These are phyloP conservation scores for Saccostrea cuccullata DNA, from an alignment of 1,140 invertebrate species.

Conservation along the genomic window DNA sequence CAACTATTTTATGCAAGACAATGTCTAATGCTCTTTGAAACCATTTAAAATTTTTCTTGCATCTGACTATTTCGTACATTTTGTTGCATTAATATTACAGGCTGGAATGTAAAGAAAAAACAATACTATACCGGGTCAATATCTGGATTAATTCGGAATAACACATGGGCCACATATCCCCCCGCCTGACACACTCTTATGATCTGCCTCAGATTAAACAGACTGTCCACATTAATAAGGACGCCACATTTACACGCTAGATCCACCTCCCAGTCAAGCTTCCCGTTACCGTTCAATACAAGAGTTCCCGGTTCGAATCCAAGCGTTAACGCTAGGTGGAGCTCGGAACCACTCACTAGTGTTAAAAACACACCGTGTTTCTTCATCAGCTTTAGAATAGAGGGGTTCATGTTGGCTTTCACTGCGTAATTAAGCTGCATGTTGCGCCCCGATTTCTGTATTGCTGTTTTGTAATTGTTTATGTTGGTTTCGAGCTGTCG, in stretches of 20 bases:
- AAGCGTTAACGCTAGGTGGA: slow-evolving; percentile 71
- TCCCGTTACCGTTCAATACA: slow-evolving; percentile 79
- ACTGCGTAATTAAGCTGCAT: slow-evolving; percentile 75
- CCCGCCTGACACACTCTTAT: slow-evolving; percentile 58
- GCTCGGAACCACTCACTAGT: slow-evolving; percentile 77
- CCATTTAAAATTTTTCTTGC: background rate
- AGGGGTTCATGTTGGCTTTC: slow-evolving; percentile 76
- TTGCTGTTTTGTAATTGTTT: slow-evolving; percentile 65
- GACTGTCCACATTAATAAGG: slow-evolving; percentile 77
- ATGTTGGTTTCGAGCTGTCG: slow-evolving; percentile 69
- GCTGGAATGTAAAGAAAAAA: background rate
- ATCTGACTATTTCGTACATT: background rate
- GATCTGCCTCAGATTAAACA: slow-evolving; percentile 76
- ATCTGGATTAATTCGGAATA: slow-evolving; percentile 70
- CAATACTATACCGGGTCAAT: slow-evolving; percentile 68
- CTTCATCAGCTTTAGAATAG: slow-evolving; percentile 71
- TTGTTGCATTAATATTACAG: background rate
- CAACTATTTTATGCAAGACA: too few relatives aligned
- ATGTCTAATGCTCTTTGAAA: background rate
- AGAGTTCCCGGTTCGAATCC: slow-evolving; percentile 72
- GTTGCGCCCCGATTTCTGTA: slow-evolving; percentile 66
- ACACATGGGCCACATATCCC: slow-evolving; percentile 57
- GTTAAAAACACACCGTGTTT: slow-evolving; percentile 68
- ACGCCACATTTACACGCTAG: slow-evolving; percentile 74
- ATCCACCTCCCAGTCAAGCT: slow-evolving; percentile 76